Percentiles rank a stretch among this genome's conserved stretches.
Conservation (phyloP, 2,797 vertebrate genomes). For the Gastrophryne carolinensis region DNA sequence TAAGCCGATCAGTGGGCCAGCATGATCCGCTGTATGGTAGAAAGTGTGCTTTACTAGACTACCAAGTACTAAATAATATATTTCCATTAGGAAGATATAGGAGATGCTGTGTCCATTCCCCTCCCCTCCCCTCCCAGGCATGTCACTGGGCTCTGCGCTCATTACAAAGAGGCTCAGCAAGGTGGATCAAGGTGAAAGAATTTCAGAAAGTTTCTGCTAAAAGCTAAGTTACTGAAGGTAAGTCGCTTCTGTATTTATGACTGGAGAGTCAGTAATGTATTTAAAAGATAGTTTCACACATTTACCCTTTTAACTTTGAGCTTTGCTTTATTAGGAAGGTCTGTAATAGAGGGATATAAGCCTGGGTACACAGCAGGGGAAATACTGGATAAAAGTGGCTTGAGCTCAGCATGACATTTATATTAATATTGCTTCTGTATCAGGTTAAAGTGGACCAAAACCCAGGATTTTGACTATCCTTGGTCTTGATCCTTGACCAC, state of each 20-base stretch:
- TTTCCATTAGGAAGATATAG: conserved; percentile 45
- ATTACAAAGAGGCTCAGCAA: conserved; percentile 1
- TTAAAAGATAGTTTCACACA: neutral
- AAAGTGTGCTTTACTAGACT: conserved; percentile 30
- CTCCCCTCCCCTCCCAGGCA: conserved; percentile 24
- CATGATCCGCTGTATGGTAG: conserved; percentile 14
- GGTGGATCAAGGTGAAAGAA: conserved; percentile 5
- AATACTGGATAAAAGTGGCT: no score
- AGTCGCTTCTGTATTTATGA: neutral
- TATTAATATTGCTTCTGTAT: no score
- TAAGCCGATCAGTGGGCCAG: conserved; percentile 27
- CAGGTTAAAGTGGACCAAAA: no score
- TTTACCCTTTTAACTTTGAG: no score
- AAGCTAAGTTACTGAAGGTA: conserved; percentile 24
- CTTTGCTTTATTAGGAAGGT: no score
- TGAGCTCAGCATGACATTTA: no score
- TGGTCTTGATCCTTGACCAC: no score
- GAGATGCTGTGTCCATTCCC: conserved; percentile 44
- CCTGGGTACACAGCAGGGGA: no score
- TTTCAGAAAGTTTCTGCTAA: neutral
- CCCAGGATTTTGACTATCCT: no score
- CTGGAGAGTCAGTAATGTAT: neutral
- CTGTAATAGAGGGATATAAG: no score
- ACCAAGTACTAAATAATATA: conserved; percentile 48
- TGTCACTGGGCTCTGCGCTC: conserved; percentile 14